Evolutionary conservation across 2,113 vertebrate species (phyloP).

Genomic region (Aegithalos caudatus): DNA sequence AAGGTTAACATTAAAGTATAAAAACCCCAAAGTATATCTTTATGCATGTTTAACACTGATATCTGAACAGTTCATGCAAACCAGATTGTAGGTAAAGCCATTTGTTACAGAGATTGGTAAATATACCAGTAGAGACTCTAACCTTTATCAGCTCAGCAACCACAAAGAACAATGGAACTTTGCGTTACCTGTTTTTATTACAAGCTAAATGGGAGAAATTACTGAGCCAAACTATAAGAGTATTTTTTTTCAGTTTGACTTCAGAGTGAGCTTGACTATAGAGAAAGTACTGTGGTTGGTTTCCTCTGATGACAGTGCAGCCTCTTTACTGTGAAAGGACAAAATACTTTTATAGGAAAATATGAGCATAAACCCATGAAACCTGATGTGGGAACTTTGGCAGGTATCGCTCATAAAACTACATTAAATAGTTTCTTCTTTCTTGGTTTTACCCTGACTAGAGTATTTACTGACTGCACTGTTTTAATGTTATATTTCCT

Average conservation of each 20-base stretch:
- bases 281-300: not conserved
- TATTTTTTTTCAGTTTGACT: not conserved
- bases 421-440: not conserved
- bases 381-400: not conserved
- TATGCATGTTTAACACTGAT: not conserved
- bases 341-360: conserved; percentile 24
- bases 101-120: not conserved
- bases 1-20: not conserved
- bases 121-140: not conserved
- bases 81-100: not conserved
- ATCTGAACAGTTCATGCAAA: not conserved
- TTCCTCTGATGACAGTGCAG: not conserved
- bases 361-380: not conserved
- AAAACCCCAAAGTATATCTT: not conserved
- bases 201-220: not conserved
- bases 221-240: not conserved
- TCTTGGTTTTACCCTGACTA: not conserved
- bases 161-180: not conserved
- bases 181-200: not conserved
- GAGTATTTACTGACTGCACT: not conserved
- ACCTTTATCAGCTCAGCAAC: not conserved
- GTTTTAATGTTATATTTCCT: conserved; percentile 12
- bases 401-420: not conserved
- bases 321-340: not conserved
- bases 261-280: not conserved